These are phyloP conservation scores for Datnioides undecimradiatus DNA, from an alignment of 2,113 vertebrate genomes.

Conservation along the genomic window DNA sequence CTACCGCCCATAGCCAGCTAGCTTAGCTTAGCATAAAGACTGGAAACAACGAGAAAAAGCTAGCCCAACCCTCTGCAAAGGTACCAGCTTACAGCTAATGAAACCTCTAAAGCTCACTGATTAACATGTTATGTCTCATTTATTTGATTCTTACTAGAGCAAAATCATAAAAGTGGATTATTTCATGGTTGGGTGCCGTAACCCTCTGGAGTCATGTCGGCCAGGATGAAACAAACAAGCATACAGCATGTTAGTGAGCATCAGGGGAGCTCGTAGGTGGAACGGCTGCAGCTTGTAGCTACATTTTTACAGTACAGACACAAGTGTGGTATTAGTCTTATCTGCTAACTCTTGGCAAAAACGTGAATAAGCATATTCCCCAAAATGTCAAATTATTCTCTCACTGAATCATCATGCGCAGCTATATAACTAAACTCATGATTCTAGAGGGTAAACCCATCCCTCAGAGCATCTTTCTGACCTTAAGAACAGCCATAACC, in stretches of 20 bases:
- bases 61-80: background rate
- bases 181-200: background rate
- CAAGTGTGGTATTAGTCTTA: background rate
- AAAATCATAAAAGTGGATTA: too few species aligned
- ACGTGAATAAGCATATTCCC: background rate
- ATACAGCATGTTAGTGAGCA: background rate
- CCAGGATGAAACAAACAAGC: background rate
- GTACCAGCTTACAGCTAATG: background rate
- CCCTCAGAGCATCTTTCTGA: conserved; percentile 13
- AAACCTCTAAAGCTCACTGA: background rate
- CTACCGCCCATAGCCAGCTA: too few species aligned
- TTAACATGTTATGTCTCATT: background rate
- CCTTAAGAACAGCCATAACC: background rate
- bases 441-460: conserved; percentile 12
- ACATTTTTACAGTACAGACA: background rate
- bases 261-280: background rate
- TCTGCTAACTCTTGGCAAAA: background rate
- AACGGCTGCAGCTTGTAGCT: background rate
- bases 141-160: background rate
- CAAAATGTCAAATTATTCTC: conserved; percentile 9
- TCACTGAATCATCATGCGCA: background rate
- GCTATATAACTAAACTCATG: background rate
- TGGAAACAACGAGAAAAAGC: background rate
- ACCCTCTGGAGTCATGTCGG: background rate
- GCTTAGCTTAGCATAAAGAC: background rate